Evolutionary conservation across 2,113 vertebrate species (phyloP).

Genomic region (Himantopus leucocephalus): DNA sequence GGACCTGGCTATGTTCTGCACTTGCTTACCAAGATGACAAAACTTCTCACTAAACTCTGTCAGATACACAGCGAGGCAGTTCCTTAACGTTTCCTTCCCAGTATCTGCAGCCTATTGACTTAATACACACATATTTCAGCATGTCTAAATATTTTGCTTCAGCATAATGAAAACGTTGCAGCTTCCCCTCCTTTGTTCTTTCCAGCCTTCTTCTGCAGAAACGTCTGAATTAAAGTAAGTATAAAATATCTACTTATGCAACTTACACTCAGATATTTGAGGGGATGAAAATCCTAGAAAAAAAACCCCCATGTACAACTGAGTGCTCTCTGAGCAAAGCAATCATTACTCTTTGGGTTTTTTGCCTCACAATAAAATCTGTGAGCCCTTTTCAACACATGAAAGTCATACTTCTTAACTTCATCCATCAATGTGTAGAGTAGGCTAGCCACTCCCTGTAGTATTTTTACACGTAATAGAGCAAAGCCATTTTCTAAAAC

Average conservation of each 20-base stretch:
- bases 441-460: neutral
- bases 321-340: slow-evolving; percentile 11
- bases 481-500: neutral
- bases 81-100: neutral
- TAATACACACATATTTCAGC: neutral
- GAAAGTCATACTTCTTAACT: slow-evolving; percentile 2
- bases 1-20: neutral
- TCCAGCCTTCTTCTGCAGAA: neutral
- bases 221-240: slow-evolving; percentile 34
- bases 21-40: neutral
- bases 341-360: neutral
- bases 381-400: slow-evolving; percentile 10
- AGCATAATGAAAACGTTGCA: neutral
- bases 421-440: neutral
- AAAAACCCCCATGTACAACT: neutral
- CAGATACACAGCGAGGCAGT: neutral
- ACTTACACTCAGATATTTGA: slow-evolving; percentile 26
- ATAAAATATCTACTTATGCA: slow-evolving; percentile 48
- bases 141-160: slow-evolving; percentile 38
- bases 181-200: neutral
- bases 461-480: neutral
- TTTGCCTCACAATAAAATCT: slow-evolving; percentile 37
- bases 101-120: neutral
- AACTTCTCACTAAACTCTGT: neutral
- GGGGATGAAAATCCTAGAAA: neutral